phyloP scores from a whole-genome alignment of 2,888 invertebrate genomes.

The Polydesmus complanatus region DNA sequence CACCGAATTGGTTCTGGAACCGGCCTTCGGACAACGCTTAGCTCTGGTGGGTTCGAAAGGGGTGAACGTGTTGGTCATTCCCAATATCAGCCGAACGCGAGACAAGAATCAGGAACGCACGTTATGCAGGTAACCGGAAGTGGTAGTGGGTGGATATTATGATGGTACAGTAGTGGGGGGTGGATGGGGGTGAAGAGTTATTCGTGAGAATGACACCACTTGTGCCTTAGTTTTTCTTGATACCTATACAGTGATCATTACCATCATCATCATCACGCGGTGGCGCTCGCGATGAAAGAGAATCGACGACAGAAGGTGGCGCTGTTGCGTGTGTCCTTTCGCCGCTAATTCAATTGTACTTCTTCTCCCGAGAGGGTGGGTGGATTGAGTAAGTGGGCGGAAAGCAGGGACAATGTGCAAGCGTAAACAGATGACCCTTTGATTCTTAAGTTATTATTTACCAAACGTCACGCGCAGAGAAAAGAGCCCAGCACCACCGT shows the following conservation, averaged over 20 bases:
- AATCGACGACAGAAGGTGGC: neutral
- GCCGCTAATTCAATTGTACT: too few species aligned
- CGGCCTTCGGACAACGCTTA: conserved; percentile 49
- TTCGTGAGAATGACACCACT: neutral
- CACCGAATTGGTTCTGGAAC: conserved; percentile 45
- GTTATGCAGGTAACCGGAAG: neutral
- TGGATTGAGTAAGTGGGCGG: too few species aligned
- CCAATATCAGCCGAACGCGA: conserved; percentile 41
- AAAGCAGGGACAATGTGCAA: too few species aligned
- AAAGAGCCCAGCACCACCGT: too few species aligned
- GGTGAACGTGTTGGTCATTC: conserved; percentile 54
- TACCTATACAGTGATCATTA: neutral
- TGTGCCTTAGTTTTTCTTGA: conserved; percentile 23
- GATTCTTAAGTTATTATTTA: too few species aligned
- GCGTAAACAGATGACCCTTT: too few species aligned
- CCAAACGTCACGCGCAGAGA: too few species aligned
- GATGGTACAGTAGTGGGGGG: neutral
- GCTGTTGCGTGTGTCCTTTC: too few species aligned
- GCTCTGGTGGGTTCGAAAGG: conserved; percentile 57
- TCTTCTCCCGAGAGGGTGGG: too few species aligned
- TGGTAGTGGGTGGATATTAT: too few species aligned
- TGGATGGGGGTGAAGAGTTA: neutral
- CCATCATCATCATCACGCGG: neutral
- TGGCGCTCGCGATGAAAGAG: neutral
- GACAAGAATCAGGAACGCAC: neutral